Percentiles rank a stretch among this genome's conserved stretches.
These are phyloP conservation scores for Diplosoma virens DNA, from an alignment of 23 tunicate genomes.

Conservation along the genomic window DNA sequence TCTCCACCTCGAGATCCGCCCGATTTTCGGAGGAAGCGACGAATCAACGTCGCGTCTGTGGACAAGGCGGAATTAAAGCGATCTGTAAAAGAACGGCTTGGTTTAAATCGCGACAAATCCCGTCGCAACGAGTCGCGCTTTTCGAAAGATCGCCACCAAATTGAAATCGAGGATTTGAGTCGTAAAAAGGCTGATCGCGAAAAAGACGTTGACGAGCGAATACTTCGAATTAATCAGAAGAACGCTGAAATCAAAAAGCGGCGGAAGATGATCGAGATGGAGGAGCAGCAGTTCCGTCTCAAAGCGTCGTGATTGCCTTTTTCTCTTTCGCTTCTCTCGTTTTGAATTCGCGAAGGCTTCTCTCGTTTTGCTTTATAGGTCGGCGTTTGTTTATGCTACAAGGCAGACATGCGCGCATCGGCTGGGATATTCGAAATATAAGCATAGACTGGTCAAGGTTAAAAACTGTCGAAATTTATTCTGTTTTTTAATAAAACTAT, in stretches of 20 bases:
- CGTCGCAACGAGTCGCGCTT: neutral
- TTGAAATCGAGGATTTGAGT: neutral
- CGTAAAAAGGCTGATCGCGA: conserved; percentile 23
- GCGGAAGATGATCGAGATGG: conserved; percentile 31
- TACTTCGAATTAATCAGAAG: conserved; percentile 25
- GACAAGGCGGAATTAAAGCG: neutral
- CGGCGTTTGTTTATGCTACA: too few relatives aligned
- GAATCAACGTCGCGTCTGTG: neutral
- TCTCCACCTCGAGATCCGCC: neutral
- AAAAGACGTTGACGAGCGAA: conserved; percentile 44
- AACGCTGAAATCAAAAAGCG: conserved; percentile 34
- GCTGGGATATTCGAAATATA: too few relatives aligned
- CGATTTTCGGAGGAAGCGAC: too few relatives aligned
- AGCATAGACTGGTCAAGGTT: too few relatives aligned
- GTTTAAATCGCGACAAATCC: neutral
- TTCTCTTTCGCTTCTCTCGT: too few relatives aligned
- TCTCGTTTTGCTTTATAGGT: too few relatives aligned
- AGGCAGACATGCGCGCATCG: too few relatives aligned
- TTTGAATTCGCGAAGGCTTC: too few relatives aligned
- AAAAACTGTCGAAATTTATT: too few relatives aligned
- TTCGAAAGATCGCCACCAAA: neutral
- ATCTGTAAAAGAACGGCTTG: conserved; percentile 3
- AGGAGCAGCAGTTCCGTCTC: conserved; percentile 32
- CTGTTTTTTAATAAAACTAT: too few relatives aligned
- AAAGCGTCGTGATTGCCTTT: conserved; percentile 16